Evolutionary conservation across 2,113 vertebrate genomes (phyloP).

Genomic region (Phalacrocorax carbo): DNA sequence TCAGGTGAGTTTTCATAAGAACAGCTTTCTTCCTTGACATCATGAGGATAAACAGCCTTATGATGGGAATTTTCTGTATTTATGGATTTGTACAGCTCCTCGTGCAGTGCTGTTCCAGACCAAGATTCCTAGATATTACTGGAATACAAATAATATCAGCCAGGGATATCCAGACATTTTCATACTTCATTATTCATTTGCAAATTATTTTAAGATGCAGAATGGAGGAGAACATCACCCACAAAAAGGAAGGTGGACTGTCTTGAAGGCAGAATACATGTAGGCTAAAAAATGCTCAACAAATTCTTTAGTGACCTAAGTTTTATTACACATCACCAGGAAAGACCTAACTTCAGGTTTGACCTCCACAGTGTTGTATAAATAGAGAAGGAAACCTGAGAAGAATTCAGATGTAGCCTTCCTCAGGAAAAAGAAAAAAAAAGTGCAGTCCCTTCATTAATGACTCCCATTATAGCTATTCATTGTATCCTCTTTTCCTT

Average conservation of each 20-base stretch:
- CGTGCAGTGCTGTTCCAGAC: background rate
- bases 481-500: constrained; percentile 76
- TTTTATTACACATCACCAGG: constrained; percentile 13
- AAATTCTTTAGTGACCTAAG: background rate
- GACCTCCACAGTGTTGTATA: constrained; percentile 66
- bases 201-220: background rate
- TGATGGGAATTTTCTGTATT: background rate
- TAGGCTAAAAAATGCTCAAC: background rate
- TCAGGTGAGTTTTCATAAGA: background rate
- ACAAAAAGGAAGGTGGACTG: background rate
- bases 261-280: background rate
- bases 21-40: background rate
- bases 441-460: constrained; percentile 63
- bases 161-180: background rate
- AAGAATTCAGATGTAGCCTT: constrained; percentile 56
- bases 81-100: background rate
- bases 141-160: background rate
- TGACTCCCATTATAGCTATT: constrained; percentile 75
- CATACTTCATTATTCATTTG: background rate
- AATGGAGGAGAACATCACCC: background rate
- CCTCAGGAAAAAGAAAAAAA: background rate
- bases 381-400: constrained; percentile 74
- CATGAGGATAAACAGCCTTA: background rate
- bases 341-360: constrained; percentile 51
- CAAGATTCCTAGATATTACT: background rate